These are phyloP conservation scores for Rattus rattus DNA, from an alignment of 2,113 vertebrate genomes.

Conservation along the genomic window DNA sequence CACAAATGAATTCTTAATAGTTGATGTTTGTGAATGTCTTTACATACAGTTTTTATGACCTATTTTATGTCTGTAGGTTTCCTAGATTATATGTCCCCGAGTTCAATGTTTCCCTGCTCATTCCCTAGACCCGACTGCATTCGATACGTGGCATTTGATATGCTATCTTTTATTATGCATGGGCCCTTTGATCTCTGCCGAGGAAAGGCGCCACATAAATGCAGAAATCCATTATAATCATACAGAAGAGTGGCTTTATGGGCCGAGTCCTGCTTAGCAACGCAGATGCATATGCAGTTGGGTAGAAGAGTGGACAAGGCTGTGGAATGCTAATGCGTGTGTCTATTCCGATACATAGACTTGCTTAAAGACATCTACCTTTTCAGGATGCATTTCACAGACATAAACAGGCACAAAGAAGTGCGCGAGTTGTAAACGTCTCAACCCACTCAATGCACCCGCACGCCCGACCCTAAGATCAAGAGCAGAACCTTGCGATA, in stretches of 20 bases:
- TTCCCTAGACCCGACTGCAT: constrained; percentile 54
- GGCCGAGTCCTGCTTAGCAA: constrained; percentile 6
- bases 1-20: constrained; percentile 69
- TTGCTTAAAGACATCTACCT: neutral
- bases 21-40: constrained; percentile 76
- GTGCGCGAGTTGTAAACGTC: neutral
- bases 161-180: constrained; percentile 78
- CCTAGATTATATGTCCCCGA: constrained; percentile 67
- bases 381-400: neutral
- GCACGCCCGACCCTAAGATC: neutral
- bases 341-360: neutral
- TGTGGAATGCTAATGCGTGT: constrained; percentile 21
- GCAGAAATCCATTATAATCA: constrained; percentile 70
- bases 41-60: constrained; percentile 75
- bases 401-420: neutral
- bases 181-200: constrained; percentile 73
- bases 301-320: neutral
- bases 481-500: neutral
- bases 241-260: constrained; percentile 67
- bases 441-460: neutral
- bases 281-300: neutral
- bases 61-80: constrained; percentile 66
- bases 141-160: constrained; percentile 70
- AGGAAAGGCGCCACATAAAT: constrained; percentile 78
- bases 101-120: constrained; percentile 59